Conservation (phyloP, 35 echinoderm and acorn worm genomes). For the Ophiothrix spiculata region DNA sequence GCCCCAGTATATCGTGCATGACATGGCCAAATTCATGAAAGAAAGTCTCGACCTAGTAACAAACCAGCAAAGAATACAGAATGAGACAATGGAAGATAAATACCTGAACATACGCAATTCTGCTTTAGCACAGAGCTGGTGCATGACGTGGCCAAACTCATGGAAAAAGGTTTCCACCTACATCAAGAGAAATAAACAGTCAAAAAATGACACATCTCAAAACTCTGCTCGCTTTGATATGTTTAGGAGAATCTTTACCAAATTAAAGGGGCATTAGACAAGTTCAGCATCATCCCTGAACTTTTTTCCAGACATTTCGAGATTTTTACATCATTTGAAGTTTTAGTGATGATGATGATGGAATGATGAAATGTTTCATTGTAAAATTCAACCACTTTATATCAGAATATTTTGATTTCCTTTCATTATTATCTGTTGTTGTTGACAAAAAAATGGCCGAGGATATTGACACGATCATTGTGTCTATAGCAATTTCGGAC, state of each 20-base stretch:
- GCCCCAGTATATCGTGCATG: constrained; percentile 91
- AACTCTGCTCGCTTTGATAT: background rate
- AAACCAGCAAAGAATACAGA: constrained; percentile 27
- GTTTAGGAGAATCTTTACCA: background rate
- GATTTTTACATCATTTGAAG: too few species aligned
- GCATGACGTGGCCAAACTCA: constrained; percentile 99
- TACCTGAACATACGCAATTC: constrained; percentile 95
- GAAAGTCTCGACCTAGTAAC: constrained; percentile 72
- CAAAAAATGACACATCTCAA: background rate
- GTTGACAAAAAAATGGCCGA: too few species aligned
- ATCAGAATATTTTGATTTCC: too few species aligned
- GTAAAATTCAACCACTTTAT: too few species aligned
- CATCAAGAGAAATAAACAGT: background rate
- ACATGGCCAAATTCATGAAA: constrained; percentile 94
- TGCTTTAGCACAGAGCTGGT: constrained; percentile 85
- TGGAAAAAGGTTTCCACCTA: constrained; percentile 98
- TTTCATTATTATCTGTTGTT: too few species aligned
- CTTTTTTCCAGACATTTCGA: too few species aligned
- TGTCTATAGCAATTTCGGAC: too few species aligned
- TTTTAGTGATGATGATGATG: too few species aligned
- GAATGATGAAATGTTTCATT: too few species aligned
- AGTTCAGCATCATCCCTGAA: too few species aligned
- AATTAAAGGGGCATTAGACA: too few species aligned
- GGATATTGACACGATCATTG: too few species aligned
- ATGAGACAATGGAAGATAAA: background rate